Percentiles rank a stretch among this genome's conserved stretches.
Conservation (phyloP, 2,797 vertebrate genomes). For the Platalea minor region DNA sequence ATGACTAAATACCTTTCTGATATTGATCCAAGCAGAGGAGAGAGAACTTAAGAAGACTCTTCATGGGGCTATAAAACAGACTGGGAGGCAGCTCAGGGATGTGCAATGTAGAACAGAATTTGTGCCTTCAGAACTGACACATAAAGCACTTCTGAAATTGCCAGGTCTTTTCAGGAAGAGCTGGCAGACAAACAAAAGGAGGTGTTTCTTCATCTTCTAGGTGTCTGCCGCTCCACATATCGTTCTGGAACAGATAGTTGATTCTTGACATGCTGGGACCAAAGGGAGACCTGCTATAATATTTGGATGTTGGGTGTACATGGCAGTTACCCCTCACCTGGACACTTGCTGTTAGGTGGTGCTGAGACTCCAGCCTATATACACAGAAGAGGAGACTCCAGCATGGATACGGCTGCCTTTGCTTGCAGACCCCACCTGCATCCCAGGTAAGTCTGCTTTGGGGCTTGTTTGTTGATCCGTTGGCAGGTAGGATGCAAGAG, state of each 20-base stretch:
- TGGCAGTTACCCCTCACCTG: neutral
- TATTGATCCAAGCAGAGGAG: neutral
- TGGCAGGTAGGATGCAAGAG: neutral
- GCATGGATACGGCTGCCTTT: neutral
- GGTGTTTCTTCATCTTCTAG: neutral
- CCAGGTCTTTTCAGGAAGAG: neutral
- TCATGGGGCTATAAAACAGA: neutral
- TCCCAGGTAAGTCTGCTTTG: neutral
- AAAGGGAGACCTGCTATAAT: neutral
- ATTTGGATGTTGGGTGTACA: neutral
- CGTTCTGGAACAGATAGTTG: neutral
- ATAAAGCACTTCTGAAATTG: neutral
- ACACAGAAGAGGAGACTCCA: neutral
- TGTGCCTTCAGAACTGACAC: neutral
- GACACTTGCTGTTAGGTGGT: neutral
- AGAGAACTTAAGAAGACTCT: neutral
- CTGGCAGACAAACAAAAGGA: neutral
- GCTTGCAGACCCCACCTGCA: neutral
- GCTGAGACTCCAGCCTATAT: neutral
- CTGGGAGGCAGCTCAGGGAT: neutral
- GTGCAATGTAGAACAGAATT: neutral
- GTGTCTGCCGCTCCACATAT: neutral
- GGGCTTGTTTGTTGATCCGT: neutral
- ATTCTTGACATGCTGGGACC: neutral
- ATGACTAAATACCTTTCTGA: conserved; percentile 29